Conservation (phyloP, 2,888 invertebrate genomes). For the Agriopis aurantiaria region DNA sequence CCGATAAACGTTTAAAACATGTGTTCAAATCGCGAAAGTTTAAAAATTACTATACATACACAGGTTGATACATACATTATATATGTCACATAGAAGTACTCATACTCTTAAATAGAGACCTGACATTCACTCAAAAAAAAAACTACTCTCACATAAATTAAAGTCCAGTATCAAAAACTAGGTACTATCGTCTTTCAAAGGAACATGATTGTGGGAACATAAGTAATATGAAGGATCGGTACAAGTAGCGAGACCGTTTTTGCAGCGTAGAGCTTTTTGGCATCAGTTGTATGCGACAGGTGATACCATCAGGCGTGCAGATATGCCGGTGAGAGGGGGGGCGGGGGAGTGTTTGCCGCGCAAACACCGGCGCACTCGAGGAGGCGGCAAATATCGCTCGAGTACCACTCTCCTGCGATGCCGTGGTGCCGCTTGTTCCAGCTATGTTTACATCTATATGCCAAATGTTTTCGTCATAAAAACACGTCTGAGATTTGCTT, state of each 20-base stretch:
- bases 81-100: no score
- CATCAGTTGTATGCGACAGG: conserved; percentile 47
- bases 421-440: conserved; percentile 54
- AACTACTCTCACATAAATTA: conserved; percentile 7
- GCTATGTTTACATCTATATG: conserved; percentile 61
- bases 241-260: conserved; percentile 29
- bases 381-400: conserved; percentile 74
- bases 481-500: conserved; percentile 47
- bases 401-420: conserved; percentile 71
- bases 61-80: no score
- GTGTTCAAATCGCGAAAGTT: no score
- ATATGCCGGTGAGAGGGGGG: conserved; percentile 31
- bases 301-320: conserved; percentile 43
- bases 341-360: conserved; percentile 64
- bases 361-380: conserved; percentile 74
- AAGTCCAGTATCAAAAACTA: conserved; percentile 20
- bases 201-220: conserved; percentile 26
- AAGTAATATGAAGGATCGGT: conserved; percentile 30
- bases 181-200: conserved; percentile 6
- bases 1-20: no score
- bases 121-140: conserved; percentile 1
- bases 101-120: not conserved
- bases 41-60: no score
- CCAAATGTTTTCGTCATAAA: conserved; percentile 62
- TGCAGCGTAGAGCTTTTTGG: conserved; percentile 33